phyloP scores from a whole-genome alignment of 2,113 vertebrate genomes.

The Motacilla alba region DNA sequence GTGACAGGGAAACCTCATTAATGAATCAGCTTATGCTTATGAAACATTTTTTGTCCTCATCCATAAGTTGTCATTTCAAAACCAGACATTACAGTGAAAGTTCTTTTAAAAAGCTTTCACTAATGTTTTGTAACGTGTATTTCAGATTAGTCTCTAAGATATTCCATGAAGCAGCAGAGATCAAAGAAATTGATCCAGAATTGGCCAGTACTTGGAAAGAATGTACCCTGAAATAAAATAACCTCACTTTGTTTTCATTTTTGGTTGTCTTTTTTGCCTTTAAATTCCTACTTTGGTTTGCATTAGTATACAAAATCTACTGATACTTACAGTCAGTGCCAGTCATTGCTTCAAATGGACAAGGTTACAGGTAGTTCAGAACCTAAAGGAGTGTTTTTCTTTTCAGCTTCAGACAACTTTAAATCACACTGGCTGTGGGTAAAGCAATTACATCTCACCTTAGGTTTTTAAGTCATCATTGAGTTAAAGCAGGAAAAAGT shows the following conservation, averaged over 20 bases:
- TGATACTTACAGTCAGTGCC: not conserved
- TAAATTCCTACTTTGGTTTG: not conserved
- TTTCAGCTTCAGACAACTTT: not conserved
- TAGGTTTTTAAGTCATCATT: not conserved
- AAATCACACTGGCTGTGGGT: not conserved
- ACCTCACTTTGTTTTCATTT: not conserved
- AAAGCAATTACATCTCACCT: not conserved
- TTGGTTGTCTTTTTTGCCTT: not conserved
- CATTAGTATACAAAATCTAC: not conserved
- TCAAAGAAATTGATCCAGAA: not conserved
- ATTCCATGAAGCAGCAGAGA: not conserved
- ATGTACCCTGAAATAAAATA: not conserved
- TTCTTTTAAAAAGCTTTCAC: not conserved
- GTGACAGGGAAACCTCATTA: not conserved
- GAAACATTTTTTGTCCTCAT: not conserved
- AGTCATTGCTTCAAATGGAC: not conserved
- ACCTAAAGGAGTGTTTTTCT: not conserved
- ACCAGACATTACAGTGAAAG: not conserved
- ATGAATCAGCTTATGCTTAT: not conserved
- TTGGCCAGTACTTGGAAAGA: not conserved
- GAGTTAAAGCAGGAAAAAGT: constrained; percentile 30
- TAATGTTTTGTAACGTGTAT: not conserved
- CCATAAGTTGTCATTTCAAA: not conserved
- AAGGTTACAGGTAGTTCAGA: not conserved
- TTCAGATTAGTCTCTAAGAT: not conserved